Base-by-base conservation (phyloP, 2,113 vertebrate genomes). In the Poecilia latipinna region DNA sequence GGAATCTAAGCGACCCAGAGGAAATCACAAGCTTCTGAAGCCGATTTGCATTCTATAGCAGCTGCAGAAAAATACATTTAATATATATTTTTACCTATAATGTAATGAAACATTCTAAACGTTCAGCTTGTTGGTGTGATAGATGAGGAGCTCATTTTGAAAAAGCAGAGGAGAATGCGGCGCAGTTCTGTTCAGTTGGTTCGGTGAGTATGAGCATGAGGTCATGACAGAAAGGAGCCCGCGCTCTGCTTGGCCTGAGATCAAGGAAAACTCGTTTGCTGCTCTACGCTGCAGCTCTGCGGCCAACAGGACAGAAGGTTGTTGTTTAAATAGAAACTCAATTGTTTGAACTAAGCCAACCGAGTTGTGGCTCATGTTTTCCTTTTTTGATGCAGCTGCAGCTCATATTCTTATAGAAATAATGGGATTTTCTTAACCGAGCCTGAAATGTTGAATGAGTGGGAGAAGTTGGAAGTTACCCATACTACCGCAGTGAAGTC, bases 311-410 rank as follows among this genome's bases (percentile, higher is more conserved):
- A 70, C 72, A 65, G 22, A 32, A 33, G 78, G 79, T 75, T 82
- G 70, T 78, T 81, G 64, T 77, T 44, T 61, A 73, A 72, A n/a
- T 75, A 85, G 74, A 84, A 80, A 80, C 80, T 82, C 51, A 87
- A 89, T 86, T 73, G 75, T 81, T 89, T 84, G 66, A 67, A 65
- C 44, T 70, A 62, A 65, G 42, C 72, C 79, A 26, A 78, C 78
- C 62, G 68, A 65, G 61, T 37, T 74, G 75, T 70, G 80, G 72
- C 80, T 79, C 66, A 88, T 89, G 74, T 80, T 87, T 77, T 83
- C 75, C 89, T 92, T 90, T 92, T 92, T 89, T 80, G 75, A 48
- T 85, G 72, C 91, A 92, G 89, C 92, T 92, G 91, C 74, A 87
- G 76, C 87, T 91, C 86, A 85, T 89, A 91, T 86, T 79, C 79